Evolutionary conservation across 2,113 vertebrate genomes (phyloP), one percentile per base, ranked within the genome.

Genomic region (Clinocottus analis): DNA sequence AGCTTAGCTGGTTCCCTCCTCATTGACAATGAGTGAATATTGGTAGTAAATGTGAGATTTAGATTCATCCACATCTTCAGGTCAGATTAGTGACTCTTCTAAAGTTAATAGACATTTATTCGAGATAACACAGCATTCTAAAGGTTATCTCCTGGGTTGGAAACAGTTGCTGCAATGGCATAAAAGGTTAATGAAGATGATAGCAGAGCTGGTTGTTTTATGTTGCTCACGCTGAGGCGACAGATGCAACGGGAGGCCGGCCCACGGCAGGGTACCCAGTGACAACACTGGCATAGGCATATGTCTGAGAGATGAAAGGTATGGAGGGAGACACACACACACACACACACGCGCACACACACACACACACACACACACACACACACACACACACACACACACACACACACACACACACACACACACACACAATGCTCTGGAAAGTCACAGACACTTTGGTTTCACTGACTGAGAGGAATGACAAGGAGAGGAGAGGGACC

Each of bases 231-330:
- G n/a, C 51, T 41, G 75, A 53, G 72, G 80, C 16, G 23, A 75
- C 77, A 77, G 87, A 83, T 82, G 61, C 78, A 72, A 77, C 5
- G 9, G 80, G 64, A 47, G 31, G 49, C 19, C 21, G 17, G 59
- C 70, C 41, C 76, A 65, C 68, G 73, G 84, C 71, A 43, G 62
- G 61, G 33, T 33, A 66, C 75, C 27, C 45, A 29, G 56, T 55
- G 62, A 78, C 72, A 77, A 61, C 75, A 29, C 59, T 60, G 65
- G 77, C 49, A 80, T 33, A 78, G 79, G 64, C 73, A 27, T 49
- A 43, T 51, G 72, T 80, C 67, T 86, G 59, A 79, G 70, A 84
- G 72, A 87, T 85, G 79, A 90, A 90, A 86, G 78, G 17, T 63
- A 10, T 33, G 37, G 68, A 83, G 53, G 23, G 53, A 56, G 23